Evolutionary conservation across 2,113 vertebrate species (phyloP).

Genomic region (Patagioenas fasciata): DNA sequence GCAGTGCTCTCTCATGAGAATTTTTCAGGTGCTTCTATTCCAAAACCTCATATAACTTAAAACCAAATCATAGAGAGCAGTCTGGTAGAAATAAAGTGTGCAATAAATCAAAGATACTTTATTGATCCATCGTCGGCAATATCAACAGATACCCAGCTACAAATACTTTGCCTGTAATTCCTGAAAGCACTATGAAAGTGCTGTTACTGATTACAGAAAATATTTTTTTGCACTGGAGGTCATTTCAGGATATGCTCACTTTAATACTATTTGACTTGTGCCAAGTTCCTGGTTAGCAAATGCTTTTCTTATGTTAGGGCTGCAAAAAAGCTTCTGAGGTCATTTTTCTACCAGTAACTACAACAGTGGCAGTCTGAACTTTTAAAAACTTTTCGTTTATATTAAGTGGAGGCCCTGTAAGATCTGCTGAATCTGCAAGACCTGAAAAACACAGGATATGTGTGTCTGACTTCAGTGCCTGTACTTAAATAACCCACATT

Average conservation of each 20-base stretch:
- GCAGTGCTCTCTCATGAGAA: background rate
- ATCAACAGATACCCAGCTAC: background rate
- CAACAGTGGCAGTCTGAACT: slow-evolving; percentile 57
- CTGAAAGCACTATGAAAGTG: background rate
- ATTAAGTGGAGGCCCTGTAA: slow-evolving; percentile 68
- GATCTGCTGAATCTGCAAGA: slow-evolving; percentile 76
- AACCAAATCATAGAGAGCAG: background rate
- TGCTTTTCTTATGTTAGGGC: slow-evolving; percentile 49
- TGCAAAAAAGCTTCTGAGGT: slow-evolving; percentile 40
- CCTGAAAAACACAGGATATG: slow-evolving; percentile 73
- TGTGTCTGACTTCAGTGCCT: slow-evolving; percentile 77
- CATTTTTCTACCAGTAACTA: background rate
- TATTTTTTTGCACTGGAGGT: slow-evolving; percentile 57
- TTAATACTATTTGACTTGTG: slow-evolving; percentile 18
- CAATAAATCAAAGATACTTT: background rate
- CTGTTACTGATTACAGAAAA: slow-evolving; percentile 56
- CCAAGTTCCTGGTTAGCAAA: slow-evolving; percentile 74
- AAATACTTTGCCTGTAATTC: background rate
- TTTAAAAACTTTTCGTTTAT: slow-evolving; percentile 53
- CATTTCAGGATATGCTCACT: slow-evolving; percentile 72
- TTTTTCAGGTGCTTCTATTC: background rate
- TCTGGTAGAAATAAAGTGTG: background rate
- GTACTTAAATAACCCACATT: slow-evolving; percentile 82
- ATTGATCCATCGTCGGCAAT: background rate
- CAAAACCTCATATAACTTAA: background rate